Evolutionary conservation across 64 coral and sea anemone species (phyloP), one percentile per base, ranked within the genome.

Genomic region (Actinia tenebrosa): DNA sequence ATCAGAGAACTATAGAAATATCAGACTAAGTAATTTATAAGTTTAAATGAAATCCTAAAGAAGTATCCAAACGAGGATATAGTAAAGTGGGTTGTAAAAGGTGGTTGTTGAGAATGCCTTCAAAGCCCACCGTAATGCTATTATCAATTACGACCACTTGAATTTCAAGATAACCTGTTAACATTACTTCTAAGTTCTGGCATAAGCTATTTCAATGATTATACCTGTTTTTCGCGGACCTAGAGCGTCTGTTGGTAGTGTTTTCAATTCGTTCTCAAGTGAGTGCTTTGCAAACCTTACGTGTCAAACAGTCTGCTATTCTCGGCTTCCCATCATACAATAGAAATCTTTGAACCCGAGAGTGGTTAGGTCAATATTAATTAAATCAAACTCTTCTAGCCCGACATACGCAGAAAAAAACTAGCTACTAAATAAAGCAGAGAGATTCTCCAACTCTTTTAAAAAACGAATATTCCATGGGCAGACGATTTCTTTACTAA

Each of bases 101-200:
- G 42, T 75, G 69, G 26, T 25, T 30, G 5, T 75, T 43, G 69
- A 75, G 7, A 69, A 69, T 26, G 42, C 69, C 69, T 37, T 75
- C 69, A 42, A 30, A 75, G 5, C 3, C n/a, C n/a, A 42, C n/a
- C 26, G 37, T 30, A 75, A 75, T 75, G 11, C 13, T 16, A 75
- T 42, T 30, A 75, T 75, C 69, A 75, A 75, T 75, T 75, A 75
- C 23, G 42, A 75, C 18, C 26, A 75, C 69, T 75, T 75, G 69
- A 75, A 42, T 5, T 3, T n/a, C 19, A 23, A 66, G 63, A 66
- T n/a, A 66, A 75, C 22, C n/a, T 37, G 69, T 9, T 30, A 75
- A 42, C 2, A 75, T 75, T 75, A 75, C 69, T 27, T 30, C 26
- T 30, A 66, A 42, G 26, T 3, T 13, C 42, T 16, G 22, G 7